Conservation (phyloP, 2,113 vertebrate species). For the Tursiops truncatus region DNA sequence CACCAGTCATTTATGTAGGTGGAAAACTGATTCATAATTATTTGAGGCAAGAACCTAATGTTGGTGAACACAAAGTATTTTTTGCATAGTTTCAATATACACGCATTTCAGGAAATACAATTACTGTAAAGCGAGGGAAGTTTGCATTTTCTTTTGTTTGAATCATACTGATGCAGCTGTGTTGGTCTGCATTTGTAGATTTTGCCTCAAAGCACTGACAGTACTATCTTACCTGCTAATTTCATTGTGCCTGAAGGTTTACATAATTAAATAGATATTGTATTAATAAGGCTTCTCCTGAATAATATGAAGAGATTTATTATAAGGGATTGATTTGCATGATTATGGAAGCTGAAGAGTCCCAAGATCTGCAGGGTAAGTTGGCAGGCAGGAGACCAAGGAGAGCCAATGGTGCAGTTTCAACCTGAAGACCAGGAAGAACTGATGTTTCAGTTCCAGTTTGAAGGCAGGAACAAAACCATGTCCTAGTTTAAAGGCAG, state of each 20-base stretch:
- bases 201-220: not conserved
- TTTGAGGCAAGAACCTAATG: not conserved
- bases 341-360: not conserved
- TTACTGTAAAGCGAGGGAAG: not conserved
- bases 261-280: not conserved
- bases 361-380: not conserved
- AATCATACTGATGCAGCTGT: not conserved
- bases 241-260: not conserved
- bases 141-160: not conserved
- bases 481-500: not conserved
- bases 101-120: not conserved
- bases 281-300: not conserved
- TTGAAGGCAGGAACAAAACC: not conserved
- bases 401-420: not conserved
- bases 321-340: not conserved
- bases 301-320: not conserved
- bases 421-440: not conserved
- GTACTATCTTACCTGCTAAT: not conserved
- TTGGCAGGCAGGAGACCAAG: not conserved
- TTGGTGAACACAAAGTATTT: not conserved
- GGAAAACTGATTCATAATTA: not conserved
- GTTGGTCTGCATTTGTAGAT: not conserved
- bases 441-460: not conserved
- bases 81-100: slow-evolving; percentile 6
- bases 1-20: not conserved